A percentile compares a stretch with the other conserved stretches of the same genome.
phyloP scores from a whole-genome alignment of 2,797 vertebrate genomes.

The Gallinago stenura region DNA sequence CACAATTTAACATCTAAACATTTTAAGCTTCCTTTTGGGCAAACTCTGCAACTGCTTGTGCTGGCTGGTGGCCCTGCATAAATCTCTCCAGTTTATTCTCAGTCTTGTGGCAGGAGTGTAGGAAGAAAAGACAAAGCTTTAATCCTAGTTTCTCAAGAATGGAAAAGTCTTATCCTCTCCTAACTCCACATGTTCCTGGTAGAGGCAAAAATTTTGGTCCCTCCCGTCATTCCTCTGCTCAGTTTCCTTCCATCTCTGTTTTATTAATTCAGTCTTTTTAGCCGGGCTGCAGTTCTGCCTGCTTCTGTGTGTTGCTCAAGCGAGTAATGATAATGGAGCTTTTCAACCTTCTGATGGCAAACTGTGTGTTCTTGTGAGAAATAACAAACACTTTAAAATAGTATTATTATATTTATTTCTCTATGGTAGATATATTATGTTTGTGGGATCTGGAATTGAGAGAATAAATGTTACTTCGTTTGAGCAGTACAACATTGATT shows the following conservation, averaged over 20 bases:
- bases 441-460: background rate
- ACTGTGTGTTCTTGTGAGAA: background rate
- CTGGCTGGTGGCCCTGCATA: background rate
- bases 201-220: background rate
- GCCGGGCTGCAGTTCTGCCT: background rate
- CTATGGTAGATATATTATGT: background rate
- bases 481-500: background rate
- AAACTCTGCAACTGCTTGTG: background rate
- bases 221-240: background rate
- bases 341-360: background rate
- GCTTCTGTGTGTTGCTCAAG: background rate
- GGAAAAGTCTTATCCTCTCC: background rate
- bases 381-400: background rate
- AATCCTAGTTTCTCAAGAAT: background rate
- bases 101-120: background rate
- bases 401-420: rapidly evolving
- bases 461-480: background rate
- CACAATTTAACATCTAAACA: background rate
- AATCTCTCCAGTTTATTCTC: background rate
- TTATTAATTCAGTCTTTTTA: background rate
- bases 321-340: background rate
- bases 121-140: background rate
- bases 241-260: background rate
- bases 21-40: background rate
- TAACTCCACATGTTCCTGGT: background rate